Conservation (phyloP, 1,140 invertebrate genomes). For the Leptopilina clavipes region DNA sequence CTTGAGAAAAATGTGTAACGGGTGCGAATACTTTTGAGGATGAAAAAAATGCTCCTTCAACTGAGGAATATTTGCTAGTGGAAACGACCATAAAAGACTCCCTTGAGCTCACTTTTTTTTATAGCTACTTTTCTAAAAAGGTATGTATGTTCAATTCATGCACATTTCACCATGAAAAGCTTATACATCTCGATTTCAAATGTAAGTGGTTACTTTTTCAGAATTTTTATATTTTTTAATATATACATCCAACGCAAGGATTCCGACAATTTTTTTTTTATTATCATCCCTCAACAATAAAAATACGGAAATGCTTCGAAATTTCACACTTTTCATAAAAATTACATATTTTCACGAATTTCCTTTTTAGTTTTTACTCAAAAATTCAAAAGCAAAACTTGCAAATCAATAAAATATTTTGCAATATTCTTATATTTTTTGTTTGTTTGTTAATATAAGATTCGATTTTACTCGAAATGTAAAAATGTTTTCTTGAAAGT, state of each 20-base stretch:
- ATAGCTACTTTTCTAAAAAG: constrained; percentile 10
- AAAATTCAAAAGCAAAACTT: no score
- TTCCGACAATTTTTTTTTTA: no score
- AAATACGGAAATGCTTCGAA: no score
- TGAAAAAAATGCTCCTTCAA: background rate
- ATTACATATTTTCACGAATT: no score
- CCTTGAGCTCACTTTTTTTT: constrained; percentile 21
- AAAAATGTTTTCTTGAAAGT: constrained; percentile 7
- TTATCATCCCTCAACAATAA: no score
- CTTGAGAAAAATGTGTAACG: background rate
- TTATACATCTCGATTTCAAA: background rate
- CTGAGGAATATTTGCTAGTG: background rate
- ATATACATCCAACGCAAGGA: no score
- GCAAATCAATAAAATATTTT: no score
- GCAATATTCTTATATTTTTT: no score
- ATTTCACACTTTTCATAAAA: no score
- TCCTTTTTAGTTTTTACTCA: no score
- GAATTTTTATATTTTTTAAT: no score
- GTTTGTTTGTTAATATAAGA: no score
- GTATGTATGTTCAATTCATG: constrained; percentile 23
- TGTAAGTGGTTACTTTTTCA: constrained; percentile 2
- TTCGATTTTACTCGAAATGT: background rate
- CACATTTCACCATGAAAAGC: constrained; percentile 26
- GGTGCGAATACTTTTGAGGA: constrained; percentile 19
- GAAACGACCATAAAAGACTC: background rate